Conservation (phyloP, 2,113 vertebrate species). For the Sceloporus tristichus region DNA sequence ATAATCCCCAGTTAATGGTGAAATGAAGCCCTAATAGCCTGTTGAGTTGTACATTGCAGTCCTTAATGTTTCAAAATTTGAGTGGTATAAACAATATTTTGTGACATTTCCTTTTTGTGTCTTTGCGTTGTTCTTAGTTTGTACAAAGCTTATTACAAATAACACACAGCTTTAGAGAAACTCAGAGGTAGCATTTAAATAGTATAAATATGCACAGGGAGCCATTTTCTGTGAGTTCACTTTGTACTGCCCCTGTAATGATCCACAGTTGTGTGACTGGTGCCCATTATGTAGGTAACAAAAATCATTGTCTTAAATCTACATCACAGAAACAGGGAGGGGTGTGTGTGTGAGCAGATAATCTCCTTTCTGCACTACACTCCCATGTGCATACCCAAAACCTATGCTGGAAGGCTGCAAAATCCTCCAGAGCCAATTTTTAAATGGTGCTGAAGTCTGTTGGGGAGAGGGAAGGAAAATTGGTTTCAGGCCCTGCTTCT, state of each 20-base stretch:
- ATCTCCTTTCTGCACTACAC: too few relatives aligned
- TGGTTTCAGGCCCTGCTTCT: too few relatives aligned
- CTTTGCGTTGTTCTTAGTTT: neutral
- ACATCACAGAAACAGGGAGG: too few relatives aligned
- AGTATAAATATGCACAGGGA: neutral
- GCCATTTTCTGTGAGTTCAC: neutral
- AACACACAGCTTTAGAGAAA: neutral
- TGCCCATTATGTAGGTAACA: neutral
- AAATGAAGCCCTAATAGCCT: constrained; percentile 10
- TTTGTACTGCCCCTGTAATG: neutral
- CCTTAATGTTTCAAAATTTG: constrained; percentile 5
- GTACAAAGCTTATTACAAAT: neutral
- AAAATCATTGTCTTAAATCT: neutral
- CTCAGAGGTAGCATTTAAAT: neutral
- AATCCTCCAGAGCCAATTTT: too few relatives aligned
- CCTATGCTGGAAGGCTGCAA: too few relatives aligned
- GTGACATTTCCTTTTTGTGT: neutral
- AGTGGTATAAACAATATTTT: constrained; percentile 12
- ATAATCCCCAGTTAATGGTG: constrained; percentile 19
- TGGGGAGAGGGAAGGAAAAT: too few relatives aligned
- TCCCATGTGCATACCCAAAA: too few relatives aligned
- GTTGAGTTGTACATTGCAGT: constrained; percentile 30
- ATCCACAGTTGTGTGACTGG: neutral
- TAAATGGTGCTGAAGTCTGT: too few relatives aligned
- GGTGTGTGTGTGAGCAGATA: too few relatives aligned